Conservation (phyloP, 2,888 invertebrate genomes). For the Standfussiana lucernea region DNA sequence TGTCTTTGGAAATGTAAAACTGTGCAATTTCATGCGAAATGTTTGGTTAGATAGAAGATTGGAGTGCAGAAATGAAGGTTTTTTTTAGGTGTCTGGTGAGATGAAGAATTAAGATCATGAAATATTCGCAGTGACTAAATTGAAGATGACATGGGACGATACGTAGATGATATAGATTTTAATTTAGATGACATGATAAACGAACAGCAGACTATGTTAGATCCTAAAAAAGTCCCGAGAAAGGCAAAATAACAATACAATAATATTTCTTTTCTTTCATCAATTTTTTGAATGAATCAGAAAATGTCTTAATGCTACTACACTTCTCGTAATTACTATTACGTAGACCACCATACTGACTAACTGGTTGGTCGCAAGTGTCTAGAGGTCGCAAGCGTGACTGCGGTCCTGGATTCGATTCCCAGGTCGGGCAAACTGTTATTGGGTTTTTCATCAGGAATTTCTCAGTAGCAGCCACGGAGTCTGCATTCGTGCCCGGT, state of each 20-base stretch:
- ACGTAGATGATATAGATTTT: neutral
- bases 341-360: conserved; percentile 8
- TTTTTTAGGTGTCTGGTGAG: neutral
- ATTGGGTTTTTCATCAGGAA: too few species aligned
- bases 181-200: neutral
- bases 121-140: neutral
- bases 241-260: neutral
- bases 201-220: neutral
- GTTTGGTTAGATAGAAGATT: neutral
- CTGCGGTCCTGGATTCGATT: too few species aligned
- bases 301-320: neutral
- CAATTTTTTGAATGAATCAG: neutral
- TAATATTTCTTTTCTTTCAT: neutral
- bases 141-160: neutral
- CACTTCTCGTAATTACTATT: neutral
- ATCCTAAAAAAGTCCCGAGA: neutral
- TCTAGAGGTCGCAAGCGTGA: too few species aligned
- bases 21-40: conserved; percentile 64
- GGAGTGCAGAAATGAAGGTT: neutral
- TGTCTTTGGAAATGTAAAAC: conserved; percentile 58
- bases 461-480: too few species aligned
- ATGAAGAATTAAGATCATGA: neutral
- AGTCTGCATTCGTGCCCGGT: too few species aligned
- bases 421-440: too few species aligned
- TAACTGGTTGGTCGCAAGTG: too few species aligned